A percentile compares a stretch with the other conserved stretches of the same genome.
Conservation (phyloP, 2,797 vertebrate genomes). For the Centropyge bicolor region DNA sequence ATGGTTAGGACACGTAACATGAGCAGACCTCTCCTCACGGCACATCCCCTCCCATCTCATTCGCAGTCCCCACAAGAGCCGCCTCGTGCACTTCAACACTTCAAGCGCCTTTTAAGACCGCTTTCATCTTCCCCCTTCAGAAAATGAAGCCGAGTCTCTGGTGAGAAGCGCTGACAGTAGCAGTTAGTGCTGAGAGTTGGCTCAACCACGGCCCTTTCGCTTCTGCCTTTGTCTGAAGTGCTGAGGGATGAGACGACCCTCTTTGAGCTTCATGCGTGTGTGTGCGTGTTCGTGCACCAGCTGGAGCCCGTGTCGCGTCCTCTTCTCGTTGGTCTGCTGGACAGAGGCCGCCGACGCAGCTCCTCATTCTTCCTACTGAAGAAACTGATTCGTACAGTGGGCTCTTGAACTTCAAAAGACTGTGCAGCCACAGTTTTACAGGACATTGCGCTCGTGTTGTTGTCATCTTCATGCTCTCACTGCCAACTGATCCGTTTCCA, state of each 20-base stretch:
- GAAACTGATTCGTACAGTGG: slow-evolving; percentile 32
- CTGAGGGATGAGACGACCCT: slow-evolving; percentile 42
- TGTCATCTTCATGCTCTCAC: slow-evolving; percentile 4
- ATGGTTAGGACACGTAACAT: slow-evolving; percentile 51
- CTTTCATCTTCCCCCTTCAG: slow-evolving; percentile 81
- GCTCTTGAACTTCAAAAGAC: slow-evolving; percentile 57
- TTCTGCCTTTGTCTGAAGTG: slow-evolving; percentile 67
- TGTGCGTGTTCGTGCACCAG: slow-evolving; percentile 39
- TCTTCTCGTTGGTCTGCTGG: slow-evolving; percentile 34
- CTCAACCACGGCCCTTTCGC: slow-evolving; percentile 59
- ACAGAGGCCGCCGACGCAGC: slow-evolving; percentile 45
- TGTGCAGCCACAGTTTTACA: slow-evolving; percentile 1
- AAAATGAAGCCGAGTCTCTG: slow-evolving; percentile 77
- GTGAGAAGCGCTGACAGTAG: slow-evolving; percentile 79
- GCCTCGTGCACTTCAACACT: slow-evolving; percentile 71
- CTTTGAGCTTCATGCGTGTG: slow-evolving; percentile 48
- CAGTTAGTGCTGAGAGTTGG: slow-evolving; percentile 72
- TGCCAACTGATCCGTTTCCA: slow-evolving; percentile 11
- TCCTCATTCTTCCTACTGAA: slow-evolving; percentile 48
- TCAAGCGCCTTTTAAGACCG: slow-evolving; percentile 77
- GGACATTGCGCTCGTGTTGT: slow-evolving; percentile 28
- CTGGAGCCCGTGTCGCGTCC: slow-evolving; percentile 25
- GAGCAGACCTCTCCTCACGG: slow-evolving; percentile 46
- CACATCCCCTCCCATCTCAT: slow-evolving; percentile 50
- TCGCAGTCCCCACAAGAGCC: slow-evolving; percentile 62